Conservation (phyloP, 2,888 invertebrate genomes). For the Blastobasis lacticolella region DNA sequence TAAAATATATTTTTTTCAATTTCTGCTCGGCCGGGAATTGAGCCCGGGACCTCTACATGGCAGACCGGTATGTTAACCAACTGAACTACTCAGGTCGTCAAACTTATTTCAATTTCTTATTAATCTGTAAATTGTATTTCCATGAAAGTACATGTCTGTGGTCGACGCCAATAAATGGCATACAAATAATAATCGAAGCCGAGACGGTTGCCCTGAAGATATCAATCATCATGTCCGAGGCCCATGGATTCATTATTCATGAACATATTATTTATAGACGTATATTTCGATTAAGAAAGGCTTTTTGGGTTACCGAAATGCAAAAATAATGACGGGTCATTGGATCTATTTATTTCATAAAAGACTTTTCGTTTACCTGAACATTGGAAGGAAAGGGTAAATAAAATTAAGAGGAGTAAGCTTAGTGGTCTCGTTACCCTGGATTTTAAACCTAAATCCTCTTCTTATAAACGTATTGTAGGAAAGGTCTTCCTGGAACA, state of each 20-base stretch:
- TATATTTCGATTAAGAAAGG: neutral
- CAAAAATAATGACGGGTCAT: slow-evolving; percentile 32
- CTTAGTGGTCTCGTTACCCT: slow-evolving; percentile 8
- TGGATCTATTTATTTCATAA: slow-evolving; percentile 21
- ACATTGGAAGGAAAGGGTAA: slow-evolving; percentile 15
- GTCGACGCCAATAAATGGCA: neutral
- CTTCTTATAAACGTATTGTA: slow-evolving; percentile 14
- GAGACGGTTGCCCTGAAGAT: slow-evolving; percentile 3
- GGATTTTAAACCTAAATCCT: slow-evolving; percentile 9
- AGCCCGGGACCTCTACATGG: too few species aligned
- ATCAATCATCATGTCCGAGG: slow-evolving; percentile 13
- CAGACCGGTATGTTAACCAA: too few species aligned
- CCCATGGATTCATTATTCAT: slow-evolving; percentile 13
- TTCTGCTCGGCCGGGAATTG: too few species aligned
- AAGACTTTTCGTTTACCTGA: slow-evolving; percentile 25
- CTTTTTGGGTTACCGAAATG: slow-evolving; percentile 21
- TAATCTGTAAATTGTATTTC: neutral
- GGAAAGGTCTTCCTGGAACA: neutral
- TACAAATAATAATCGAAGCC: neutral
- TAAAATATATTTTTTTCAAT: too few species aligned
- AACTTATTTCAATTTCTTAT: too few species aligned
- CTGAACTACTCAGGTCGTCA: too few species aligned
- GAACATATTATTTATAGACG: slow-evolving; percentile 4
- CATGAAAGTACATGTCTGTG: neutral
- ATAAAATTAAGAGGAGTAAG: neutral